Conservation (phyloP, 2,888 invertebrate species). For the Stomorhina lunata region DNA sequence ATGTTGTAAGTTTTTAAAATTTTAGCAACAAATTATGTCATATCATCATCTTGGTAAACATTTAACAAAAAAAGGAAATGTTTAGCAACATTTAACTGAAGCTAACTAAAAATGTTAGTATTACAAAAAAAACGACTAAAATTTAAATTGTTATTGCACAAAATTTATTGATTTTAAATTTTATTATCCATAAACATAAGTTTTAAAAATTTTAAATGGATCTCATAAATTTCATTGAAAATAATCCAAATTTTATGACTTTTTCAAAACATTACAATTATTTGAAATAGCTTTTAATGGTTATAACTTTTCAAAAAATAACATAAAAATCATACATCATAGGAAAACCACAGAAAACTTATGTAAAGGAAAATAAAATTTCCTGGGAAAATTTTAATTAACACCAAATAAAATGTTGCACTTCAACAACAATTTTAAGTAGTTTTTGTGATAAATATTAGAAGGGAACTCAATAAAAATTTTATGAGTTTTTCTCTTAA, state of each 20-base stretch:
- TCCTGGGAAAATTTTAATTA: background rate
- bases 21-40: no score
- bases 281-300: background rate
- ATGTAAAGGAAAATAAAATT: background rate
- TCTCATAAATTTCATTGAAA: background rate
- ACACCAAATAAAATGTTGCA: background rate
- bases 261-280: slow-evolving; percentile 13
- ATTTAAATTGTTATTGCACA: background rate
- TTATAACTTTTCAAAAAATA: background rate
- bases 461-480: slow-evolving; percentile 30
- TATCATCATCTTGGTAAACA: no score
- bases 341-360: background rate
- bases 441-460: slow-evolving; percentile 30
- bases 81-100: no score
- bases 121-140: no score
- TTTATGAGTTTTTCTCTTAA: slow-evolving; percentile 42
- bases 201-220: no score
- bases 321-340: background rate
- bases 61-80: no score
- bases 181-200: background rate
- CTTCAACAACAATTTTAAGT: background rate
- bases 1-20: no score
- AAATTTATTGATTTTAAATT: background rate
- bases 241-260: slow-evolving; percentile 14
- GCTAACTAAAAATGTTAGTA: no score